phyloP scores from a whole-genome alignment of 2,113 vertebrate genomes.

The Nerophis ophidion region DNA sequence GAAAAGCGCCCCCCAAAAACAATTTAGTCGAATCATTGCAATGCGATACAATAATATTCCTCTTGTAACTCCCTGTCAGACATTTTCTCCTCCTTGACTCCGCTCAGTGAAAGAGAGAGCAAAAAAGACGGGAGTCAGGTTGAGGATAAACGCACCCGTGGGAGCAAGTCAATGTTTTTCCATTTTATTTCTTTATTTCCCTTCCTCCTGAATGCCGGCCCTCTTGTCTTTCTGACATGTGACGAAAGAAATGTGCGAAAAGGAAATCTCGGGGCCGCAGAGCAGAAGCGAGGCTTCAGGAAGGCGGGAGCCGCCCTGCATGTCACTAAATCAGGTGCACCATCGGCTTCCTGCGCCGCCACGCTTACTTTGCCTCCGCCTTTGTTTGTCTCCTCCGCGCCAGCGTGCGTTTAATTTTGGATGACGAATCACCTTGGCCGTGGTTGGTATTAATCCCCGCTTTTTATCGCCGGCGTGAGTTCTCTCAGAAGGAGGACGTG shows the following conservation, averaged over 20 bases:
- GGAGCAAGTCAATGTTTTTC: constrained; percentile 2
- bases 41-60: no score
- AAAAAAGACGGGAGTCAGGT: neutral
- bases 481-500: neutral
- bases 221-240: constrained; percentile 10
- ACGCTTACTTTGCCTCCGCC: neutral
- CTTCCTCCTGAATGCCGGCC: neutral
- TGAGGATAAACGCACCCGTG: constrained; percentile 6
- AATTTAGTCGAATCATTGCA: no score
- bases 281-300: neutral
- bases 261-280: neutral
- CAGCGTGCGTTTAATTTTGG: neutral
- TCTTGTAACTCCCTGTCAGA: neutral
- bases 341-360: neutral
- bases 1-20: no score
- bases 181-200: neutral
- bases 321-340: neutral
- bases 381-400: constrained; percentile 3
- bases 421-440: constrained; percentile 4
- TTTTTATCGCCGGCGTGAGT: neutral
- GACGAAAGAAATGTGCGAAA: constrained; percentile 1
- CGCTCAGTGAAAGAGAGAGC: neutral
- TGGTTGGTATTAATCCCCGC: neutral
- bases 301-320: neutral
- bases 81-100: neutral